Base-by-base conservation (phyloP, 2,888 invertebrate species). In the Panorpa germanica region DNA sequence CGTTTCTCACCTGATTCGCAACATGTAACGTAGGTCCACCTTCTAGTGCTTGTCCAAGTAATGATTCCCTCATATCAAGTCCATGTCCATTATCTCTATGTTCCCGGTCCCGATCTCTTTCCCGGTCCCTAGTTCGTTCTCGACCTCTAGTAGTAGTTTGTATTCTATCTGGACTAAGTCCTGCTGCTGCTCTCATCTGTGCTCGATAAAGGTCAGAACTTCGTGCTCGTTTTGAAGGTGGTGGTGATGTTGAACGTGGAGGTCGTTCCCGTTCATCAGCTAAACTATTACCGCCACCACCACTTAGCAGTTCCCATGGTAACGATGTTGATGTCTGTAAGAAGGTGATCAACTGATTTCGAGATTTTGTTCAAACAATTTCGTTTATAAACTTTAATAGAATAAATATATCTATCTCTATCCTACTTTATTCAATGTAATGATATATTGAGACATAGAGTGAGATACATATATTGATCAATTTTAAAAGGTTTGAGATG, bases 1-100 rank as follows among this genome's bases (percentile, higher is more conserved):
- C 14, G 11, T 26, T 26, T 20, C n/a, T n/a, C 8, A n/a, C 20
- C 8, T n/a, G n/a, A 14, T 29, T 18, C 14, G 34, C 30, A 18
- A 37, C 35, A 19, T 31, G 25, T 13, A 35, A 61, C 49, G 65
- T 68, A 29, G 70, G 74, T 30, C 70, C 69, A 43, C 69, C 73
- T 50, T 82, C 82, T 38, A 82, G 56, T 4, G 76, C 73, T 47
- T 81, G 81, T 25, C 76, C 71, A 41, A 83, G 61, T 29, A 82
- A 55, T 2, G 77, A 72, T 37, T 74, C 72, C 38, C 69, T 64
- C 42, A 76, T 59, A 45, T 78, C 76, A 42, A 69, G 57, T 20
- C 66, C 68, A 40, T 68, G 64, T 42, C 64, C 63, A 34, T 63
- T 62, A 41, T 66, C 56, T 34, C 67, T 59, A 40, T 63, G 63